phyloP scores from a whole-genome alignment of 2,888 invertebrate genomes.

The Drosophila robusta region DNA sequence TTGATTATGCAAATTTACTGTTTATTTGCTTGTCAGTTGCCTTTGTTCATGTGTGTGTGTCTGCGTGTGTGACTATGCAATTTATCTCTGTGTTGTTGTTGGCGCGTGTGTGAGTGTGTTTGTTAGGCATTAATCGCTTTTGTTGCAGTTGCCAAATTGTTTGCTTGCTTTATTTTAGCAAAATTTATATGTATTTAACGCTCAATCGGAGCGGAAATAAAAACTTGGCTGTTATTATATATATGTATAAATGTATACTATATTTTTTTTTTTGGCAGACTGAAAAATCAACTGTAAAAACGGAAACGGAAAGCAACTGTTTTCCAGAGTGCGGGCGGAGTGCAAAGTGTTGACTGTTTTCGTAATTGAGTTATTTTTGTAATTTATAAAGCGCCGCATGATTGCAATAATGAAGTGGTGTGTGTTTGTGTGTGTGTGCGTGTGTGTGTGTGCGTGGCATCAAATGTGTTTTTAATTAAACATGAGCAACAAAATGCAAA shows the following conservation, averaged over 20 bases:
- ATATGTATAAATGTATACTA: slow-evolving; percentile 9
- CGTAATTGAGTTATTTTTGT: slow-evolving; percentile 72
- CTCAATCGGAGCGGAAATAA: slow-evolving; percentile 76
- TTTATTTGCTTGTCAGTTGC: slow-evolving; percentile 69
- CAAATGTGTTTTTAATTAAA: slow-evolving; percentile 74
- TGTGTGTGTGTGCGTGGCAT: slow-evolving; percentile 23
- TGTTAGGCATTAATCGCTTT: slow-evolving; percentile 72
- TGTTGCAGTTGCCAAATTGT: slow-evolving; percentile 57
- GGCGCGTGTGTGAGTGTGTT: slow-evolving; percentile 29
- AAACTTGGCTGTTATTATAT: slow-evolving; percentile 38
- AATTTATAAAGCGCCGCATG: slow-evolving; percentile 60
- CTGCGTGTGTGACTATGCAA: slow-evolving; percentile 9
- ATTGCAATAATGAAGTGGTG: slow-evolving; percentile 64
- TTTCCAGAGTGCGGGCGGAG: slow-evolving; percentile 24
- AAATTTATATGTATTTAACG: slow-evolving; percentile 71
- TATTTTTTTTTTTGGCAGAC: slow-evolving; percentile 12
- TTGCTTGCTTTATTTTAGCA: slow-evolving; percentile 48
- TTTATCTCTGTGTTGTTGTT: slow-evolving; percentile 23
- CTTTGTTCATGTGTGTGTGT: slow-evolving; percentile 26
- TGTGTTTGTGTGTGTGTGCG: background rate
- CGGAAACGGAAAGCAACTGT: slow-evolving; percentile 73
- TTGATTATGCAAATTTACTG: slow-evolving; percentile 77
- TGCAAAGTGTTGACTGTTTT: slow-evolving; percentile 31
- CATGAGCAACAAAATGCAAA: slow-evolving; percentile 63
- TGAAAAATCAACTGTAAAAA: slow-evolving; percentile 54